Conservation (phyloP, 2,797 vertebrate genomes). For the Eospalax fontanierii region DNA sequence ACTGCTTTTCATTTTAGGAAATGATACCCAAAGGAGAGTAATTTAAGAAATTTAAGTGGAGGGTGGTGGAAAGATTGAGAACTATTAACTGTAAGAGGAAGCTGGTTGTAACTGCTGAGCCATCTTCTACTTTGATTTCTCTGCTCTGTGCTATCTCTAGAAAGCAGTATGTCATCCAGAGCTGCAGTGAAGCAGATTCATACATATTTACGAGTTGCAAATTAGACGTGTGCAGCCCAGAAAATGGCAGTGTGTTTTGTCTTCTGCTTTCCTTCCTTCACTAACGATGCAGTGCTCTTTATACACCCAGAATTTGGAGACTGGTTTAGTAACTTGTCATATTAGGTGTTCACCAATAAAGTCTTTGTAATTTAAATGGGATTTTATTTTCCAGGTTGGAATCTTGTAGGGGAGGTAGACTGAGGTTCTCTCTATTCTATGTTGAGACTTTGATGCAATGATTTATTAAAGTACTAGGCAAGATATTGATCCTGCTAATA, state of each 20-base stretch:
- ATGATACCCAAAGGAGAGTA: not conserved
- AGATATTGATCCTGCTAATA: slow-evolving; percentile 92
- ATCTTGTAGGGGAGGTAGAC: slow-evolving; percentile 84
- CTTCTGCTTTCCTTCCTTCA: slow-evolving; percentile 85
- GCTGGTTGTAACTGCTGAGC: slow-evolving; percentile 49
- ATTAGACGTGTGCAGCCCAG: slow-evolving; percentile 80
- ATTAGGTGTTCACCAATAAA: slow-evolving; percentile 88
- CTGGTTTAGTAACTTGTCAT: slow-evolving; percentile 83
- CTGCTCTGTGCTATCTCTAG: slow-evolving; percentile 64
- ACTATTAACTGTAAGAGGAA: not conserved
- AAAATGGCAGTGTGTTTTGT: slow-evolving; percentile 84
- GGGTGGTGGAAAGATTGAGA: slow-evolving; percentile 28
- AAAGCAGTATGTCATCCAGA: slow-evolving; percentile 77
- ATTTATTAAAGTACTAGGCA: slow-evolving; percentile 91
- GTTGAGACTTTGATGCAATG: slow-evolving; percentile 90
- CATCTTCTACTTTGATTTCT: slow-evolving; percentile 68
- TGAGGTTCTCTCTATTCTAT: slow-evolving; percentile 88
- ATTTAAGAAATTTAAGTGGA: slow-evolving; percentile 61
- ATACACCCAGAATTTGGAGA: slow-evolving; percentile 82
- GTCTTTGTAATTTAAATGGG: slow-evolving; percentile 89
- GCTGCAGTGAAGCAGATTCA: slow-evolving; percentile 70
- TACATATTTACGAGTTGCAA: slow-evolving; percentile 88
- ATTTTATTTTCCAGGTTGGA: slow-evolving; percentile 88
- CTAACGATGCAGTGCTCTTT: slow-evolving; percentile 87
- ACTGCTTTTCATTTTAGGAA: slow-evolving; percentile 68